Conservation (phyloP, 2,888 invertebrate species). For the Athetis lepigone region DNA sequence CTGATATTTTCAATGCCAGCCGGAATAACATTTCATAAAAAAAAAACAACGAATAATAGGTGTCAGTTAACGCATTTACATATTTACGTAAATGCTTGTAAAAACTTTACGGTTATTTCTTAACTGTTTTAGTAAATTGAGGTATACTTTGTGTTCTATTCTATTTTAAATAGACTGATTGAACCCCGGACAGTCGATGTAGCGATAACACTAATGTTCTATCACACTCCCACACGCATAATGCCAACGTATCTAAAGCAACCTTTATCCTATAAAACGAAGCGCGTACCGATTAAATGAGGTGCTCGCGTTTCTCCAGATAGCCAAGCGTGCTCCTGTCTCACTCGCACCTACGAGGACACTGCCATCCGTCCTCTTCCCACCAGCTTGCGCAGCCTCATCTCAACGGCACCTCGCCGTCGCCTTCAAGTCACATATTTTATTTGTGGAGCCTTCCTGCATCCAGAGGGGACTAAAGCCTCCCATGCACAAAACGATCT, state of each 20-base stretch:
- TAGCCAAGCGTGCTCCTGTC: conserved; percentile 81
- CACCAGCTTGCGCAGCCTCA: conserved; percentile 85
- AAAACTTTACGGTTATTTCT: conserved; percentile 45
- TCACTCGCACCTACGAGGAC: conserved; percentile 67
- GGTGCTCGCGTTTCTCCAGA: conserved; percentile 90
- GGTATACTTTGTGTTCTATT: conserved; percentile 14
- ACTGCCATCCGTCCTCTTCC: conserved; percentile 71
- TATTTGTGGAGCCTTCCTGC: conserved; percentile 90
- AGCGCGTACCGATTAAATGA: conserved; percentile 90
- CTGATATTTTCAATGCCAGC: conserved; percentile 29
- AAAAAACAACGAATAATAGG: conserved; percentile 23
- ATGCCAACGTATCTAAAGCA: conserved; percentile 74
- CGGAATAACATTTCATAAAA: conserved; percentile 32
- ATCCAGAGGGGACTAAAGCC: conserved; percentile 86
- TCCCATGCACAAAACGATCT: conserved; percentile 78
- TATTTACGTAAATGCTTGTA: conserved; percentile 40
- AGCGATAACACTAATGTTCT: conserved; percentile 54
- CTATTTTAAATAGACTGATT: conserved; percentile 44
- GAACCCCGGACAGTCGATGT: conserved; percentile 42
- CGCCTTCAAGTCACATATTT: conserved; percentile 90
- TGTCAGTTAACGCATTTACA: conserved; percentile 44
- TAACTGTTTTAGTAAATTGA: conserved; percentile 42
- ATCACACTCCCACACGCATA: conserved; percentile 64
- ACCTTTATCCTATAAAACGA: conserved; percentile 87
- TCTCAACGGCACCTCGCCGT: conserved; percentile 88